Base-by-base conservation (phyloP, 2,113 vertebrate species). In the Hippocampus comes region DNA sequence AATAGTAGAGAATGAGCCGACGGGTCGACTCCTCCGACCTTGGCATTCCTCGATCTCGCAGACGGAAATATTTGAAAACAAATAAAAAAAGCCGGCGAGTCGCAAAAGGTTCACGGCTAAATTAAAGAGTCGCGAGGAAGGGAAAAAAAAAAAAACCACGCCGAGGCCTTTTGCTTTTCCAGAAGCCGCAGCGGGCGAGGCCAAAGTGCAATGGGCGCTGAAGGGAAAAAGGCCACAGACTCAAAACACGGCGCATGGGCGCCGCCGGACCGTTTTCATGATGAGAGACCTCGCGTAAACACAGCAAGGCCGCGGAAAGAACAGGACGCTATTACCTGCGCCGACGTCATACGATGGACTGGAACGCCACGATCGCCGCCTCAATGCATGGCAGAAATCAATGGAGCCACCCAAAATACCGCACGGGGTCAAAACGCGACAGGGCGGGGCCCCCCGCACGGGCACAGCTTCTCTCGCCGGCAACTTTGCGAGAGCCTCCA, bases 41-140 rank as follows among this genome's bases (percentile, higher is more conserved):
- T 49, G 64, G 43, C 64, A 66, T 66, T 66, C 15, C 64, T 66
- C 14, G 1, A 66, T 66, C 15, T 66, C 7, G 15, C 63, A n/a
- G 63, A 42, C 21, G 38, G 63, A 25, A 25, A 43, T 65, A 66
- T 66, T 48, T 46, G 64, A 66, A 49, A 66, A 66, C 64, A 66
- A 66, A 66, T 66, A 48, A 66, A n/a, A 59, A 59, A 66, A 66
- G n/a, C 42, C 23, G 43, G 64, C 43, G 48, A 66, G 42, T 66
- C 6, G 43, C 15, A 4, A 38, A 38, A 66, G 64, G 43, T 66
- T 66, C 64, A 48, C 10, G 34, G 43, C 64, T 48, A 66, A 66
- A 66, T 66, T 27, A 66, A 66, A 66, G 64, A 48, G 64, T 66
- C 9, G 64, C 64, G 23, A 66, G 64, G 64, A 66, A 66, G 23